Evolutionary conservation across 2,888 invertebrate species (phyloP).

Genomic region (Arge pagana): DNA sequence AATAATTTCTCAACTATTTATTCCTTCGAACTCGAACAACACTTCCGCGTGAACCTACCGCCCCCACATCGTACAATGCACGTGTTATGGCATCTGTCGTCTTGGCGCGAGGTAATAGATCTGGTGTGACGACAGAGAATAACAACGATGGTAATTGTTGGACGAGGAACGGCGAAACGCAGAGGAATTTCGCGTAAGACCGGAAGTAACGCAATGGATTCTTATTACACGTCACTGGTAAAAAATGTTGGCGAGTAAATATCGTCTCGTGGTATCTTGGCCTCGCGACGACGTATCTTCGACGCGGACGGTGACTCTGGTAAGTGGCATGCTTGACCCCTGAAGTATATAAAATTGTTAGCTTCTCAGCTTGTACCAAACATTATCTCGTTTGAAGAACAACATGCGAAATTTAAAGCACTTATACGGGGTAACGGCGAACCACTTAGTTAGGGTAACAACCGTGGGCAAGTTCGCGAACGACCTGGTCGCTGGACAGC

Average conservation of each 20-base stretch:
- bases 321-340: constrained; percentile 30
- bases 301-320: constrained; percentile 30
- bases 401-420: constrained; percentile 43
- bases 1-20: constrained; percentile 2
- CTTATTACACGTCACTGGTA: too few species aligned
- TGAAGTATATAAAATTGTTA: constrained; percentile 35
- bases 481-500: constrained; percentile 33
- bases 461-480: constrained; percentile 40
- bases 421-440: constrained; percentile 42
- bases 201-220: too few species aligned
- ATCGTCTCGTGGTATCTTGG: too few species aligned
- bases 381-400: constrained; percentile 38
- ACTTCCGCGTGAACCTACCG: constrained; percentile 15
- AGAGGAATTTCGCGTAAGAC: too few species aligned
- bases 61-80: too few species aligned
- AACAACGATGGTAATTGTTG: too few species aligned
- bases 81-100: too few species aligned
- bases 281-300: too few species aligned
- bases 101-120: too few species aligned
- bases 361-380: constrained; percentile 26
- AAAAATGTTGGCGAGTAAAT: too few species aligned
- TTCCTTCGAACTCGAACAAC: constrained; percentile 2
- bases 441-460: constrained; percentile 48
- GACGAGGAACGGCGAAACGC: too few species aligned
- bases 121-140: too few species aligned